phyloP scores from a whole-genome alignment of 1,140 invertebrate genomes.

The Ceratina japonica region DNA sequence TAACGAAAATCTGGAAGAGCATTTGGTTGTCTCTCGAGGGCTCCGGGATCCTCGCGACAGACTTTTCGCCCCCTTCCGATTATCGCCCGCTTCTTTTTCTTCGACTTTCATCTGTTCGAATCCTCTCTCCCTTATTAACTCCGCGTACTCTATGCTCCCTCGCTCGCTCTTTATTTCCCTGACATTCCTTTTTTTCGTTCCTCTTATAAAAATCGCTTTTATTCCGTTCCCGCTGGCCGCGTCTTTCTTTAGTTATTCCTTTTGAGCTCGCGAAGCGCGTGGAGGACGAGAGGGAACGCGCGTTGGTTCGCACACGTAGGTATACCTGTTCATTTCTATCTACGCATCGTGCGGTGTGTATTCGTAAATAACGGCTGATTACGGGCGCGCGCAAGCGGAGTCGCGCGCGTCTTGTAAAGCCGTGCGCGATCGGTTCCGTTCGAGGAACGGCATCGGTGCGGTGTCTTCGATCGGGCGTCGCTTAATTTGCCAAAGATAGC shows the following conservation, averaged over 20 bases:
- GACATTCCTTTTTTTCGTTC: too few relatives aligned
- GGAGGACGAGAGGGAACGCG: background rate
- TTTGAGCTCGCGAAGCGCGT: background rate
- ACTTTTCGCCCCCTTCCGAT: conserved; percentile 33
- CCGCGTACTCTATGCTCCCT: too few relatives aligned
- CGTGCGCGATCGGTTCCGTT: conserved; percentile 1
- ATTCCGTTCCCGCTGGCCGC: too few relatives aligned
- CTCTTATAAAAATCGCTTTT: too few relatives aligned
- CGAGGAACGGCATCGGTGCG: background rate
- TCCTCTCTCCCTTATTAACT: too few relatives aligned
- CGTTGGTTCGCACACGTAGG: background rate
- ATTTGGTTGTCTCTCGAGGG: conserved; percentile 49
- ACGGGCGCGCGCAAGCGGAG: background rate
- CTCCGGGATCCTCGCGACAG: conserved; percentile 29
- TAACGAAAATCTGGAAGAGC: conserved; percentile 63
- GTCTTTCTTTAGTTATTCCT: background rate
- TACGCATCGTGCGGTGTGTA: conserved; percentile 2
- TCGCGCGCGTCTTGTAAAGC: background rate
- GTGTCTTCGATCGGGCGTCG: conserved; percentile 25
- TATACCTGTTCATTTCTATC: background rate
- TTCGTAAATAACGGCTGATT: conserved; percentile 40
- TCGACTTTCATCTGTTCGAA: too few relatives aligned
- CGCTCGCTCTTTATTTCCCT: too few relatives aligned
- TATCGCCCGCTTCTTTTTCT: too few relatives aligned
- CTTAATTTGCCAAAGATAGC: conserved; percentile 48